Conservation (phyloP, 2,888 invertebrate genomes). For the Hecatera dysodea region DNA sequence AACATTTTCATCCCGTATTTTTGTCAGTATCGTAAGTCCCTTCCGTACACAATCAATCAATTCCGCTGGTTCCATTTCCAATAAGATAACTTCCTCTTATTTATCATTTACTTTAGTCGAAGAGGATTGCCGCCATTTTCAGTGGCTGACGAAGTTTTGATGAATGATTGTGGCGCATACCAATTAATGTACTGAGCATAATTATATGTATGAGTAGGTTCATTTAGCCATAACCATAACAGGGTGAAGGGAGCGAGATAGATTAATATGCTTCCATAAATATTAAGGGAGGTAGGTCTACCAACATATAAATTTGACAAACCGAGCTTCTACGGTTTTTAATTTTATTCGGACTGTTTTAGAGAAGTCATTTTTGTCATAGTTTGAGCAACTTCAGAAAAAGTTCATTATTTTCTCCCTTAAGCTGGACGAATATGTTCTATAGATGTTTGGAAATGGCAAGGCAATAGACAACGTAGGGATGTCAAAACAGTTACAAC, state of each 20-base stretch:
- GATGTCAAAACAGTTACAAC: no score
- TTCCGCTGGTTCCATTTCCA: conserved; percentile 19
- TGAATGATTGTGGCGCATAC: conserved; percentile 30
- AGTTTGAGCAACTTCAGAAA: neutral
- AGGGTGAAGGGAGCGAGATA: conserved; percentile 14
- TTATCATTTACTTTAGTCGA: conserved; percentile 37
- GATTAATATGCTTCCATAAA: neutral
- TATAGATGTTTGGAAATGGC: no score
- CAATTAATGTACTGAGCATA: conserved; percentile 34
- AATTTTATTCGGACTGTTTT: neutral
- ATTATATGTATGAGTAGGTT: conserved; percentile 23
- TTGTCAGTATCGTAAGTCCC: conserved; percentile 1
- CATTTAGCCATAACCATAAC: conserved; percentile 42
- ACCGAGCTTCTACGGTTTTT: neutral
- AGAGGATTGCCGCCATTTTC: conserved; percentile 20
- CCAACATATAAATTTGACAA: neutral
- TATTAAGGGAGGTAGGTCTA: neutral
- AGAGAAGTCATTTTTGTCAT: neutral
- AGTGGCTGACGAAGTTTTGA: conserved; percentile 26
- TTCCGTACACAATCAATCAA: conserved; percentile 33
- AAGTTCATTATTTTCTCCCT: no score
- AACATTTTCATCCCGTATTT: conserved; percentile 5
- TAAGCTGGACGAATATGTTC: no score
- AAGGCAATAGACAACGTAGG: no score
- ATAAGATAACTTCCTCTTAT: conserved; percentile 35